Conservation (phyloP, 2,797 vertebrate species). For the Cuculus canorus region DNA sequence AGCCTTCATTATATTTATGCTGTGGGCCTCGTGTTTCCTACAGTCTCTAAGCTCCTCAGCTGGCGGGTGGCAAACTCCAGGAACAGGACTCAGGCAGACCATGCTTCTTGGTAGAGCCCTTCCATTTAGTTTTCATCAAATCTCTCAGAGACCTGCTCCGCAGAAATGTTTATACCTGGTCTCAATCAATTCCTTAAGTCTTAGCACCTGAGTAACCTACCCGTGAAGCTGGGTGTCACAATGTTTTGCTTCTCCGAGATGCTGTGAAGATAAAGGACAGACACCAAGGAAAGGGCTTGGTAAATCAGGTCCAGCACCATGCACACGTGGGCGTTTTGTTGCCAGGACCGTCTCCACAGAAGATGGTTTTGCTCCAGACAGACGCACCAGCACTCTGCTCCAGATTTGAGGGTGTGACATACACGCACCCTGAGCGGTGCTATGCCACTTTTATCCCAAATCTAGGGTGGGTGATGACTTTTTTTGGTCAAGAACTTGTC, state of each 20-base stretch:
- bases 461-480: neutral
- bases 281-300: neutral
- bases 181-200: neutral
- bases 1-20: neutral
- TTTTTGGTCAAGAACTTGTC: slow-evolving; percentile 21
- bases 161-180: neutral
- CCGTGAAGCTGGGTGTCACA: neutral
- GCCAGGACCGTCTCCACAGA: neutral
- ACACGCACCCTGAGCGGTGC: fast-evolving
- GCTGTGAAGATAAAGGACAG: neutral
- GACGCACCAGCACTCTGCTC: neutral
- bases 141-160: neutral
- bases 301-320: neutral
- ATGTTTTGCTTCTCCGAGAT: neutral
- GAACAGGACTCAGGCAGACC: neutral
- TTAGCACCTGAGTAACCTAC: neutral
- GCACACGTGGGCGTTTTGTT: fast-evolving
- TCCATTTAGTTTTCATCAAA: neutral
- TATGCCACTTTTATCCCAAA: neutral
- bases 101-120: neutral
- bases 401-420: neutral
- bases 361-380: neutral
- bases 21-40: neutral
- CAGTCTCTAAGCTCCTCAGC: neutral
- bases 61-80: neutral